Evolutionary conservation across 2,888 invertebrate species (phyloP).

Genomic region (Pasiphila rectangulata): DNA sequence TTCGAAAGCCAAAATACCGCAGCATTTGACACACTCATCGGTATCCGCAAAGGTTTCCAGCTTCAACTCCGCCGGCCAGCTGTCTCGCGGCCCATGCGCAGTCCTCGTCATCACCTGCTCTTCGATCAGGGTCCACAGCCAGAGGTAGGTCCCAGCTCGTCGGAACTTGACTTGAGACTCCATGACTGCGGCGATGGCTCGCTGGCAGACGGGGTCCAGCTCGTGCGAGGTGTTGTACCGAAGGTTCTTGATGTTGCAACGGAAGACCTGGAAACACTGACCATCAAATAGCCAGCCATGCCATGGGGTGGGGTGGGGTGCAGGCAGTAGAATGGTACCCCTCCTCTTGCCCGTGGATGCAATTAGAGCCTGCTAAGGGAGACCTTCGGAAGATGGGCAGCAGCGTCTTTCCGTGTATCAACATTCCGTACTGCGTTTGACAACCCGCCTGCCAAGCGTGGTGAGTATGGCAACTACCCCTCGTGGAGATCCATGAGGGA

Average conservation of each 20-base stretch:
- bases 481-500: too few relatives aligned
- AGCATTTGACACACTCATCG: slow-evolving; percentile 42
- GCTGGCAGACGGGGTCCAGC: slow-evolving; percentile 52
- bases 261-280: slow-evolving; percentile 63
- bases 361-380: too few relatives aligned
- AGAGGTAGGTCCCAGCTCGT: slow-evolving; percentile 52
- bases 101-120: slow-evolving; percentile 48
- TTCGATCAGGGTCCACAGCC: slow-evolving; percentile 52
- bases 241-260: slow-evolving; percentile 63
- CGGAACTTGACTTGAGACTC: slow-evolving; percentile 46
- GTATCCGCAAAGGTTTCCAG: slow-evolving; percentile 30
- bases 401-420: too few relatives aligned
- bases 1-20: slow-evolving; percentile 29
- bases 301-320: too few relatives aligned
- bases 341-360: too few relatives aligned
- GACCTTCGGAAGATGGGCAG: too few relatives aligned
- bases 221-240: slow-evolving; percentile 50
- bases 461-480: too few relatives aligned
- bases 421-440: too few relatives aligned
- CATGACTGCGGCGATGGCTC: slow-evolving; percentile 56
- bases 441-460: too few relatives aligned
- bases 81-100: slow-evolving; percentile 46
- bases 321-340: too few relatives aligned
- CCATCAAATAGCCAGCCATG: too few relatives aligned
- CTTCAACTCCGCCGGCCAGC: slow-evolving; percentile 45